Evolutionary conservation across 1,140 invertebrate species (phyloP), one percentile per base, ranked within the genome.

Genomic region (Rhynchophorus ferrugineus): DNA sequence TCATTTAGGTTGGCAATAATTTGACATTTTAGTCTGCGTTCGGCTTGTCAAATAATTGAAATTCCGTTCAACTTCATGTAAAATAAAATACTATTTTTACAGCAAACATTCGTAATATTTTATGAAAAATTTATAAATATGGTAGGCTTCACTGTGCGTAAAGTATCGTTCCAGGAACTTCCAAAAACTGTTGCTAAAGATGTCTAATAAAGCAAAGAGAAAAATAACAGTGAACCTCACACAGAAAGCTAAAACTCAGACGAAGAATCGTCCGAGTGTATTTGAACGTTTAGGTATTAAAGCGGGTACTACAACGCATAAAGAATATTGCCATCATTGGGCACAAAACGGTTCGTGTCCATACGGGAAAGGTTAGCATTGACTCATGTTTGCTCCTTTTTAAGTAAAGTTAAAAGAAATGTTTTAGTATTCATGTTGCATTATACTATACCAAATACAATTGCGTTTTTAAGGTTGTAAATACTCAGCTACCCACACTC

Each of bases 221-320:
- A 85, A 84, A 78, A 83, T 83, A 73, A 82, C 80, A 71, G 82
- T 82, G 69, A 82, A 83, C 70, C 73, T 82, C 71, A 78, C 79
- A 65, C 82, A 80, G 78, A 82, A 81, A 72, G 77, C 75, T 67
- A 72, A 81, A 71, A 72, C 70, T 61, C 66, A 70, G 61, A 19
- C 55, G 29, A 68, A 68, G 60, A 72, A 70, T 65, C 77, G 83
- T 69, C 83, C 81, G 56, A 85, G 83, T 78, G 84, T 87, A 56
- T 87, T 86, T 72, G 83, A 86, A 72, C 78, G 84, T 61, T 77
- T 87, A 60, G 84, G 84, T 55, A 86, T 82, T 24, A 82, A 84
- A 65, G 75, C 78, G 48, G 71, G 74, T 22, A 69, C 72, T 62
- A 66, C 68, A 49, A 71, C 74, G 61, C 65, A 65, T 50, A 74